Percentiles rank a stretch among this genome's conserved stretches.
Evolutionary conservation across 2,113 vertebrate species (phyloP).

Genomic region (Eurystomus gularis): DNA sequence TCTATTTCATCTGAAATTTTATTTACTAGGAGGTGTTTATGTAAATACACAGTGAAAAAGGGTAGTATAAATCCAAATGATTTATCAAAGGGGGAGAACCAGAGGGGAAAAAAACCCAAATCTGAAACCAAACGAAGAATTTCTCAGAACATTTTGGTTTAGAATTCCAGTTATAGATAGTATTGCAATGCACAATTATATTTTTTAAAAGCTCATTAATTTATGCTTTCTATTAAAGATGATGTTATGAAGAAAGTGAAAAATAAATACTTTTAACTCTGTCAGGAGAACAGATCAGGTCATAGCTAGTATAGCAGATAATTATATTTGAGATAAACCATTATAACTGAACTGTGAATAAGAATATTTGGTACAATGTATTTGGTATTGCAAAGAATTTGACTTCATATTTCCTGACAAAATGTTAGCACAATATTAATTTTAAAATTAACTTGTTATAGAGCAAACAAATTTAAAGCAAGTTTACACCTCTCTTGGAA

Average conservation of each 20-base stretch:
- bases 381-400: neutral
- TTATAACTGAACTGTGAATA: neutral
- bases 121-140: neutral
- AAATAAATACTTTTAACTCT: neutral
- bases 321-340: neutral
- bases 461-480: neutral
- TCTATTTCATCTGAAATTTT: neutral
- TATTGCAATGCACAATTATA: neutral
- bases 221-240: neutral
- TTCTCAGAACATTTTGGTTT: neutral
- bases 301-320: neutral
- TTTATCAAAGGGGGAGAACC: neutral
- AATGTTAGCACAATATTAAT: neutral
- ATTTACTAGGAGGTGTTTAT: conserved; percentile 5
- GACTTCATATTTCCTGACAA: neutral
- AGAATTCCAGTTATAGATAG: neutral
- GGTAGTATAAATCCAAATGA: neutral
- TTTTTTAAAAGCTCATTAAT: neutral
- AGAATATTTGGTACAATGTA: neutral
- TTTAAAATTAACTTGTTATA: neutral
- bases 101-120: neutral
- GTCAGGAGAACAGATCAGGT: neutral
- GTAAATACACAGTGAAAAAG: neutral
- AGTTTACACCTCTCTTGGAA: neutral
- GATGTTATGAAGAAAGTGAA: neutral